These are phyloP conservation scores for Nerophis ophidion DNA, from an alignment of 2,113 vertebrate species.

Conservation along the genomic window DNA sequence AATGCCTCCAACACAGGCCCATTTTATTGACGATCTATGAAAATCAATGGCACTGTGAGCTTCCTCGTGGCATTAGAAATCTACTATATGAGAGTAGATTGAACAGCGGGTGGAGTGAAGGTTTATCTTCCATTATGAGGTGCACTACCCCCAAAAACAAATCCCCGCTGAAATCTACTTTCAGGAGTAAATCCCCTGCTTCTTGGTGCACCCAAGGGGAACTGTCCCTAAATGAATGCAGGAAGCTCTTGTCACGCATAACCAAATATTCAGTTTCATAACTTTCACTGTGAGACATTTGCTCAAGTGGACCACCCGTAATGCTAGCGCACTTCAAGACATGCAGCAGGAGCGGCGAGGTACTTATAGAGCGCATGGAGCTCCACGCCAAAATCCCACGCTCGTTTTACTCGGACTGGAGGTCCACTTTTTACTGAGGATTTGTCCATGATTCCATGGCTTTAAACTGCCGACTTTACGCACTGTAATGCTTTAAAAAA, in stretches of 20 bases:
- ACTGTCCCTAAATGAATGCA: constrained; percentile 35
- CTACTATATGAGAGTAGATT: not conserved
- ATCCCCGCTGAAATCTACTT: constrained; percentile 58
- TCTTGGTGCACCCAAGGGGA: constrained; percentile 55
- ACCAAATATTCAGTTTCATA: constrained; percentile 11
- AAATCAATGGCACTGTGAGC: constrained; percentile 22
- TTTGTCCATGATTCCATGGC: constrained; percentile 43
- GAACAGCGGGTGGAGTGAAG: constrained; percentile 15
- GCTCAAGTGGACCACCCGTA: no score
- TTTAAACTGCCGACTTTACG: constrained; percentile 32
- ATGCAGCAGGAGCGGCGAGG: not conserved
- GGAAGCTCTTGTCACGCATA: not conserved
- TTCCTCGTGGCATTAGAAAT: constrained; percentile 18
- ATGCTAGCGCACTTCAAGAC: not conserved
- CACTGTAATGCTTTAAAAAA: constrained; percentile 13
- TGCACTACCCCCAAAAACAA: constrained; percentile 29
- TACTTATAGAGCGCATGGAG: constrained; percentile 18
- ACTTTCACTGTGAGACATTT: constrained; percentile 1
- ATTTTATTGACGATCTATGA: constrained; percentile 16
- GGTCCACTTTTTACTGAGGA: constrained; percentile 42
- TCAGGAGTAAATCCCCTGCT: constrained; percentile 47
- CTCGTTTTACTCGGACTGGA: constrained; percentile 38
- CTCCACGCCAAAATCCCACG: constrained; percentile 37
- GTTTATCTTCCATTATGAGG: constrained; percentile 41
- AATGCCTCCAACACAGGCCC: constrained; percentile 10